phyloP scores from a whole-genome alignment of 2,113 vertebrate genomes.

The human region GRCh38 chr4:103160501-103161000 shows the following conservation, averaged over 20 bases:
- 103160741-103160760: conserved; percentile 84
- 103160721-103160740: conserved; percentile 85
- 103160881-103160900: conserved; percentile 25
- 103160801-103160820: background rate
- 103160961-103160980: background rate
- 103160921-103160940: background rate
- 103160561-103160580: background rate
- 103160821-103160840: background rate
- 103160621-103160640: conserved; percentile 85
- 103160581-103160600: background rate
- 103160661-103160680: conserved; percentile 79
- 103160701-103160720: conserved; percentile 81
- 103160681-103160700: conserved; percentile 79
- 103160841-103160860: background rate
- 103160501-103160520: background rate
- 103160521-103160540: background rate
- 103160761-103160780: conserved; percentile 79
- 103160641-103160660: conserved; percentile 79
- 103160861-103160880: background rate
- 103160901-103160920: conserved; percentile 12
- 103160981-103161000: conserved; percentile 3
- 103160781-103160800: conserved; percentile 65
- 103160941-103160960: background rate
- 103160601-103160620: background rate
- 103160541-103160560: background rate